Conservation (phyloP, 2,888 invertebrate genomes). For the Leptinotarsa juncta region DNA sequence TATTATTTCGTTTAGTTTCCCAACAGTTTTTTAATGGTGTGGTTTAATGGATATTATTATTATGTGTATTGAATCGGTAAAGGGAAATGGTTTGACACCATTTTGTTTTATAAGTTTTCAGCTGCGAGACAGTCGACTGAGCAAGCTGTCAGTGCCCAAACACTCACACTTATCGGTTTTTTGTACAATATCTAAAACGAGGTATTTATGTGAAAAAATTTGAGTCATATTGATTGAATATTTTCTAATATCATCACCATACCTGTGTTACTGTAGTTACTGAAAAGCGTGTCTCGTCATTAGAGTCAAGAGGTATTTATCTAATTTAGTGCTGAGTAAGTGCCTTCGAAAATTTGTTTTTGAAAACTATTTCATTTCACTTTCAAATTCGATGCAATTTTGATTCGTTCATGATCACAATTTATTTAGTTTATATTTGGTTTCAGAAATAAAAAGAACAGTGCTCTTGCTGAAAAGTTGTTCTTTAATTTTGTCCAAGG, state of each 20-base stretch:
- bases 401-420: no score
- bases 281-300: conserved; percentile 47
- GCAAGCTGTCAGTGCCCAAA: conserved; percentile 50
- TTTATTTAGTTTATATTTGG: no score
- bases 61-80: conserved; percentile 41
- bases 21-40: conserved; percentile 43
- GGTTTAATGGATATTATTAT: conserved; percentile 37
- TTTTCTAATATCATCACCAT: conserved; percentile 36
- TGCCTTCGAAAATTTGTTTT: conserved; percentile 35
- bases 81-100: conserved; percentile 48
- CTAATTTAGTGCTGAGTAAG: conserved; percentile 37
- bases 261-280: conserved; percentile 44
- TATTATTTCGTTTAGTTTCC: conserved; percentile 15
- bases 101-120: conserved; percentile 55
- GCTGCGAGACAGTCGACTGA: conserved; percentile 49
- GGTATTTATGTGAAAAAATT: conserved; percentile 50
- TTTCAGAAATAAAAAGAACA: no score
- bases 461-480: no score
- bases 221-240: conserved; percentile 34
- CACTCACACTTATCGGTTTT: conserved; percentile 50
- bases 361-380: conserved; percentile 6
- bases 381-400: conserved; percentile 6
- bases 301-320: conserved; percentile 52
- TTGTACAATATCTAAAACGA: conserved; percentile 48
- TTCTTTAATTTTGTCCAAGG: no score